A percentile compares a stretch with the other conserved stretches of the same genome.
phyloP scores from a whole-genome alignment of 2,888 invertebrate species.

The Cancer borealis region DNA sequence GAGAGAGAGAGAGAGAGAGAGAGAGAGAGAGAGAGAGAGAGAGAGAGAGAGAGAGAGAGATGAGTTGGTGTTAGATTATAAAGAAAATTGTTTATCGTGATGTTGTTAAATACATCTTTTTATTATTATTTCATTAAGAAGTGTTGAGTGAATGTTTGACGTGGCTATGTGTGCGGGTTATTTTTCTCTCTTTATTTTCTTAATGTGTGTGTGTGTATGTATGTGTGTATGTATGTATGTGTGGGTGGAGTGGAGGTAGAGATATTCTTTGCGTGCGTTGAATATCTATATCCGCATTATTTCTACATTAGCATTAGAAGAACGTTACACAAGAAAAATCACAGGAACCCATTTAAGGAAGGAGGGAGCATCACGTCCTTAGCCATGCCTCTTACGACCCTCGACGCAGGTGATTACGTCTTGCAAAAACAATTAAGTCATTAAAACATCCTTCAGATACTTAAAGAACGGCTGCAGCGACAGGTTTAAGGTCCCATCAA shows the following conservation, averaged over 20 bases:
- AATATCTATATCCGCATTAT: too few species aligned
- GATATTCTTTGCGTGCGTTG: not conserved
- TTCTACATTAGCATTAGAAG: too few species aligned
- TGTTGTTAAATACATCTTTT: not conserved
- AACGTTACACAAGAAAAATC: too few species aligned
- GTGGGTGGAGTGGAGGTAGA: not conserved
- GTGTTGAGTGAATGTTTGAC: not conserved
- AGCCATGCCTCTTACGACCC: not conserved
- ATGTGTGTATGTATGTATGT: not conserved
- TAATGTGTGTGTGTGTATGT: not conserved
- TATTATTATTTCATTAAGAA: not conserved
- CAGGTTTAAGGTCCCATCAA: slow-evolving; percentile 26
- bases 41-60: not conserved
- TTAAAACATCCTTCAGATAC: not conserved
- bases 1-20: not conserved
- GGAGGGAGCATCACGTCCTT: too few species aligned
- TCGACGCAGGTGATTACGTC: not conserved
- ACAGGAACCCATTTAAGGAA: too few species aligned
- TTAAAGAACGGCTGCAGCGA: slow-evolving; percentile 32
- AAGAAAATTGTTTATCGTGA: not conserved
- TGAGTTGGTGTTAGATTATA: not conserved
- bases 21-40: not conserved
- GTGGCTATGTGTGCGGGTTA: not conserved
- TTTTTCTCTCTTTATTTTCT: not conserved
- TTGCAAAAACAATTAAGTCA: slow-evolving; percentile 21